These are phyloP conservation scores for Scylla paramamosain DNA, from an alignment of 1,140 invertebrate genomes.

Conservation along the genomic window DNA sequence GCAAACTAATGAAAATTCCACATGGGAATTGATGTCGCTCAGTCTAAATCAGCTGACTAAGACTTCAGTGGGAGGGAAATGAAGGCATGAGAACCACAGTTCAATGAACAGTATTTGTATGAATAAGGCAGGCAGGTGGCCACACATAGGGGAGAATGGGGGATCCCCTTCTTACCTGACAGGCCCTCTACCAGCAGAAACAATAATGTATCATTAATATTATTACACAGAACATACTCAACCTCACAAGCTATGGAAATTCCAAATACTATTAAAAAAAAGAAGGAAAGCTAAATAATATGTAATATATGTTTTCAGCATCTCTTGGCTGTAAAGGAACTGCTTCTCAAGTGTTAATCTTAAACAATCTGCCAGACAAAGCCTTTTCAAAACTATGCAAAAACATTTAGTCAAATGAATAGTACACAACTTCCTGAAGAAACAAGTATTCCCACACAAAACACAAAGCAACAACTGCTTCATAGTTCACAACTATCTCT, in stretches of 20 bases:
- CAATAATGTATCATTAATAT: constrained; percentile 56
- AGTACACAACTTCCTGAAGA: background rate
- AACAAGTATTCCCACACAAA: background rate
- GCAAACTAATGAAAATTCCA: background rate
- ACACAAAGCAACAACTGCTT: background rate
- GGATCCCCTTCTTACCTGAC: constrained; percentile 66
- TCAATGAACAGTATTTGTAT: background rate
- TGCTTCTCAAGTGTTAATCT: background rate
- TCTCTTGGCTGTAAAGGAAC: background rate
- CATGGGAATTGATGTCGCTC: background rate
- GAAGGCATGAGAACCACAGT: background rate
- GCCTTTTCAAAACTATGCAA: background rate
- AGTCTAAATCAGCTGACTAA: background rate
- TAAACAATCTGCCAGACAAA: background rate
- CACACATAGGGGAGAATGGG: constrained; percentile 49
- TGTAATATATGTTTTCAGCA: background rate
- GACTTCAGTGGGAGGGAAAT: background rate
- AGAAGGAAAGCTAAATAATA: background rate
- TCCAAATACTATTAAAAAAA: background rate
- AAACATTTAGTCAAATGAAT: background rate
- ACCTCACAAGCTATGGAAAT: constrained; percentile 25
- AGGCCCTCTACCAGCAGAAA: constrained; percentile 69
- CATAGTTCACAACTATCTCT: background rate
- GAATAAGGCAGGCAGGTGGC: constrained; percentile 60
- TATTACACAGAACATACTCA: constrained; percentile 36